Evolutionary conservation across 2,888 invertebrate species (phyloP).

Genomic region (Andricus curvator): DNA sequence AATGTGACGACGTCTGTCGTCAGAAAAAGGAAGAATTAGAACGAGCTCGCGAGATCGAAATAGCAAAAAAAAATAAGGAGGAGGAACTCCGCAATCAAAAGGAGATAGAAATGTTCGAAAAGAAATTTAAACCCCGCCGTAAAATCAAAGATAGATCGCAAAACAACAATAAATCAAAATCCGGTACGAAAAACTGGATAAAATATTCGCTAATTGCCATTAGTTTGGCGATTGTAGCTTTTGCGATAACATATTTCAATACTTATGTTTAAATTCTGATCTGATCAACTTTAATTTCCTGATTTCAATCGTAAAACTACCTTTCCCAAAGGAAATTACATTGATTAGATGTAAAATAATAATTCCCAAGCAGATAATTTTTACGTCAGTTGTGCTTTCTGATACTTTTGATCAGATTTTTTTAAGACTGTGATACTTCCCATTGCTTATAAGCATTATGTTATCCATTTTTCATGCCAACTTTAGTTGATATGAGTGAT

Average conservation of each 20-base stretch:
- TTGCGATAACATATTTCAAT: not conserved
- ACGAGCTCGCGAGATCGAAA: slow-evolving; percentile 80
- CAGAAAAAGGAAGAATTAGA: slow-evolving; percentile 81
- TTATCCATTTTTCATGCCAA: not conserved
- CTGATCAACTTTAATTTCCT: not conserved
- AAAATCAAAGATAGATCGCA: slow-evolving; percentile 66
- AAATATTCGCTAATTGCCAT: slow-evolving; percentile 1
- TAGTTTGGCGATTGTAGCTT: slow-evolving; percentile 2
- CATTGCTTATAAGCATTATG: not conserved
- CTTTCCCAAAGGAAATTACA: not conserved
- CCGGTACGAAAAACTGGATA: slow-evolving; percentile 15
- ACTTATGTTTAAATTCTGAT: not conserved
- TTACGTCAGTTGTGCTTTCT: not conserved
- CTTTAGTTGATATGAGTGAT: not conserved
- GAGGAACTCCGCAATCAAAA: slow-evolving; percentile 85
- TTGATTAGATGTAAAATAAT: not conserved
- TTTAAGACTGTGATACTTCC: slow-evolving; percentile 11
- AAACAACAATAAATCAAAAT: slow-evolving; percentile 44
- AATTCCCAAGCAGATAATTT: not conserved
- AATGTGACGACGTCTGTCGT: slow-evolving; percentile 84
- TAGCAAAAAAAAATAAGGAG: slow-evolving; percentile 81
- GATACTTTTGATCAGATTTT: not conserved
- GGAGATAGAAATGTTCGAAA: slow-evolving; percentile 88
- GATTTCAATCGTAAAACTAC: not conserved
- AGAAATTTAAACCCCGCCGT: slow-evolving; percentile 81